phyloP scores from a whole-genome alignment of 64 coral and sea anemone species.

The Acropora tenuis region DNA sequence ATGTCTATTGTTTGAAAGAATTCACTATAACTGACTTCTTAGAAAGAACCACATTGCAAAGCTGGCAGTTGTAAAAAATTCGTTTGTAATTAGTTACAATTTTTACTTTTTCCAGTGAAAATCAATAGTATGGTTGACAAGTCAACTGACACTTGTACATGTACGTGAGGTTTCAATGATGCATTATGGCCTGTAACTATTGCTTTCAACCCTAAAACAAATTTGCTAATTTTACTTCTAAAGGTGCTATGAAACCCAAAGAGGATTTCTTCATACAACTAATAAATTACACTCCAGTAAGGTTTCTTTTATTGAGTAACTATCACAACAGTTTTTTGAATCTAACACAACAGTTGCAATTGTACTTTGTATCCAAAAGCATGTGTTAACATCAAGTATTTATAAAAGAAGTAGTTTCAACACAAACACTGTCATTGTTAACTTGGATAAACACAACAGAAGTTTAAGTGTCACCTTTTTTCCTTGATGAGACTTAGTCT shows the following conservation, averaged over 20 bases:
- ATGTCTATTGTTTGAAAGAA: constrained; percentile 38
- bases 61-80: constrained; percentile 5
- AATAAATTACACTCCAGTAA: not conserved
- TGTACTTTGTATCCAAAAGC: not conserved
- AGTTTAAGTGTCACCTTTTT: not conserved
- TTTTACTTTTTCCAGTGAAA: not conserved
- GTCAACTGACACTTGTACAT: constrained; percentile 26
- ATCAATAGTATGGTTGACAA: constrained; percentile 3
- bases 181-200: not conserved
- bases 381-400: not conserved
- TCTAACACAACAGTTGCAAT: not conserved
- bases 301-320: not conserved
- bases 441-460: not conserved
- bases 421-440: not conserved
- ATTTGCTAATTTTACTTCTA: constrained; percentile 6
- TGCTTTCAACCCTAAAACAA: not conserved
- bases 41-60: constrained; percentile 33
- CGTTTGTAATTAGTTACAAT: not conserved
- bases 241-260: not conserved
- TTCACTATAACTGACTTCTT: constrained; percentile 39
- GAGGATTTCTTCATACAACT: not conserved
- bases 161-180: constrained; percentile 4
- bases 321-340: not conserved
- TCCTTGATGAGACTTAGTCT: not conserved
- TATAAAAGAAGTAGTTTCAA: not conserved